These are phyloP conservation scores for Lypha dubia DNA, from an alignment of 2,888 invertebrate species.

Conservation along the genomic window DNA sequence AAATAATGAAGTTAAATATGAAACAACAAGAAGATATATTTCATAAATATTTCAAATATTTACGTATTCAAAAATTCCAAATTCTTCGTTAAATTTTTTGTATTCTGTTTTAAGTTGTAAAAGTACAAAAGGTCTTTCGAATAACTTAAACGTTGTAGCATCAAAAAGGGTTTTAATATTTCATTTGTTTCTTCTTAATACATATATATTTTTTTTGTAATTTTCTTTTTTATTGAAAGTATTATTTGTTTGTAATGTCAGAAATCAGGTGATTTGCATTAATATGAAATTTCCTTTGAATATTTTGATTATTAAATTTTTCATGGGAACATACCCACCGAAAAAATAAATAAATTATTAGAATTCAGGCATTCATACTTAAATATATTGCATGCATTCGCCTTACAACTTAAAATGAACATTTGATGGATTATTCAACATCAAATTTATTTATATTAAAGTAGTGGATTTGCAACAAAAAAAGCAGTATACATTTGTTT, in stretches of 20 bases:
- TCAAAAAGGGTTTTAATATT: conserved; percentile 49
- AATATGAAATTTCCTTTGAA: conserved; percentile 20
- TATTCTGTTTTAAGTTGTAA: conserved; percentile 13
- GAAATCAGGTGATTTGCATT: conserved; percentile 26
- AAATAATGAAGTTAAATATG: conserved; percentile 60
- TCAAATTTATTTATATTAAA: neutral
- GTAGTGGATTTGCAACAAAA: no score
- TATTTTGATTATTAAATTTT: neutral
- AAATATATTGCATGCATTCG: no score
- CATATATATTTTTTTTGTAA: no score
- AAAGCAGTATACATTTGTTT: no score
- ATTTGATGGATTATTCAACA: neutral
- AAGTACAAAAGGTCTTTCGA: conserved; percentile 47
- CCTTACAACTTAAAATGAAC: neutral
- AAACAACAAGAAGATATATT: conserved; percentile 30
- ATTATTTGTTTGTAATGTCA: conserved; percentile 20
- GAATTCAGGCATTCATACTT: no score
- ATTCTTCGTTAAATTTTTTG: conserved; percentile 23
- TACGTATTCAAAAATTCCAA: conserved; percentile 64
- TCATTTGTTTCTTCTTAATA: conserved; percentile 20
- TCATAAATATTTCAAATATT: conserved; percentile 70
- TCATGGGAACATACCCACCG: no score
- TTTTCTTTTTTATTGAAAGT: conserved; percentile 21
- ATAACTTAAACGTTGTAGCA: conserved; percentile 37
- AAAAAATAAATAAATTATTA: no score